These are phyloP conservation scores for Drosophila tani DNA, from an alignment of 1,140 invertebrate species.

Conservation along the genomic window DNA sequence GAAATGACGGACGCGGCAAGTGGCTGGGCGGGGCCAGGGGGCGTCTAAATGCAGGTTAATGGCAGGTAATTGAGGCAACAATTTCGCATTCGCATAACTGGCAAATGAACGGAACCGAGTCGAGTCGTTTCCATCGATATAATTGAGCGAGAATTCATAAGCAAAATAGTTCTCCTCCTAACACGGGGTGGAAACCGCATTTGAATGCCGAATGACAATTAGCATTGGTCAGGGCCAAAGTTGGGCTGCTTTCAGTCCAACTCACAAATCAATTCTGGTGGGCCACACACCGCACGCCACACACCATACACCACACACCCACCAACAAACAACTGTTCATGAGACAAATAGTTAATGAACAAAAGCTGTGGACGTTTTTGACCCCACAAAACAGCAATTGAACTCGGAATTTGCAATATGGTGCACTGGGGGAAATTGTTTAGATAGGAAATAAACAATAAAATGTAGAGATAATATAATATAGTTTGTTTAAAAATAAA, in stretches of 20 bases:
- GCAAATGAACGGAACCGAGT: constrained; percentile 52
- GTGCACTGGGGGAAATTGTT: constrained; percentile 28
- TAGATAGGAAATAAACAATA: background rate
- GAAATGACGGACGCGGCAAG: constrained; percentile 52
- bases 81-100: constrained; percentile 72
- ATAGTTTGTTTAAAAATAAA: background rate
- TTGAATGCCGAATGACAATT: constrained; percentile 62
- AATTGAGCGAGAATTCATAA: constrained; percentile 66
- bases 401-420: constrained; percentile 39
- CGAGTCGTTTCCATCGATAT: constrained; percentile 30
- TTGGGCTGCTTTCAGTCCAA: constrained; percentile 16
- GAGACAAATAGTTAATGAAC: constrained; percentile 61
- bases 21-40: background rate
- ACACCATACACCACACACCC: constrained; percentile 10
- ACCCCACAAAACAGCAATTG: constrained; percentile 49
- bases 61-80: constrained; percentile 63
- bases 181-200: constrained; percentile 22
- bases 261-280: constrained; percentile 40
- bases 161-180: constrained; percentile 37
- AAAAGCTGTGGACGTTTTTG: constrained; percentile 55
- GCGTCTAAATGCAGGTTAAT: constrained; percentile 55
- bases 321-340: background rate
- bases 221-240: constrained; percentile 24
- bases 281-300: constrained; percentile 17
- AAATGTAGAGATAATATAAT: background rate